These are phyloP conservation scores for Tretioscincus oriximinensis DNA, from an alignment of 2,113 vertebrate species.

Conservation along the genomic window DNA sequence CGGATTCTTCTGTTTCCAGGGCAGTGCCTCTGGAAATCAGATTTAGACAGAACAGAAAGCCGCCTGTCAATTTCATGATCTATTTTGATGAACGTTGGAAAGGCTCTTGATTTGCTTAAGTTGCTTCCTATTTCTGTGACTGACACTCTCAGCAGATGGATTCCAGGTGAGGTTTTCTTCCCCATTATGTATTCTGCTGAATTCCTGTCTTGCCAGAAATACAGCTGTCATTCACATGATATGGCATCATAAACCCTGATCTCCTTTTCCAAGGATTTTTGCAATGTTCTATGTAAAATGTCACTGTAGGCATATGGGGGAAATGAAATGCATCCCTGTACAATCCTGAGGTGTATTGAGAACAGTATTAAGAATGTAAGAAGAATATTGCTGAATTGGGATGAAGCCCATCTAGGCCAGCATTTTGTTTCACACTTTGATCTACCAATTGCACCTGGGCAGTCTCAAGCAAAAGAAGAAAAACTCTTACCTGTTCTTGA, in stretches of 20 bases:
- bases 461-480: too few relatives aligned
- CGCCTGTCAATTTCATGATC: not conserved
- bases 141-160: not conserved
- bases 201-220: not conserved
- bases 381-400: too few relatives aligned
- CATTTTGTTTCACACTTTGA: too few relatives aligned
- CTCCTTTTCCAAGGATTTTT: not conserved
- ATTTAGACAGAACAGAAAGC: conserved; percentile 12
- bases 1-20: not conserved
- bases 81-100: conserved; percentile 14
- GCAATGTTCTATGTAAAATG: not conserved
- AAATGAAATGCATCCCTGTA: too few relatives aligned
- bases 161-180: not conserved
- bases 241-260: not conserved
- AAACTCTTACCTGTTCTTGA: too few relatives aligned
- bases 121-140: not conserved
- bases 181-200: not conserved
- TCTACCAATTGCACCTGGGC: too few relatives aligned
- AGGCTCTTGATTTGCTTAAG: not conserved
- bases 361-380: too few relatives aligned
- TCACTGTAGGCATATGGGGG: too few relatives aligned
- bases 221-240: not conserved
- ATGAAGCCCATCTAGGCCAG: too few relatives aligned
- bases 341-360: too few relatives aligned
- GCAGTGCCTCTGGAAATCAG: conserved; percentile 20